Base-by-base conservation (phyloP, 2,888 invertebrate genomes). In the Andrena bicolor region DNA sequence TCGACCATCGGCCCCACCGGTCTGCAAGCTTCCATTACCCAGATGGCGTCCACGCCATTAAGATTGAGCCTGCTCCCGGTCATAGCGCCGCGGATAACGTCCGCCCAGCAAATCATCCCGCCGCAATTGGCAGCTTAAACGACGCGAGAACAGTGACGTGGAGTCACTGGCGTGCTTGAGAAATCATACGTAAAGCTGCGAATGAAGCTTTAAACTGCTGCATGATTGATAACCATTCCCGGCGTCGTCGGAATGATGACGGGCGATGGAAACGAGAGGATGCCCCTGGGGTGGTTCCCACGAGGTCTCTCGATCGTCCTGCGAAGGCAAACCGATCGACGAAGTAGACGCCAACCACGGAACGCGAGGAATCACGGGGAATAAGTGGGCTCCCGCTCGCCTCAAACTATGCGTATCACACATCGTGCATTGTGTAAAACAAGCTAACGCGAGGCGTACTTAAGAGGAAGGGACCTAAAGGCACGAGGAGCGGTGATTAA, bases 1-100 rank as follows among this genome's bases (percentile, higher is more conserved):
- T 78, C 81, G 13, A 73, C 76, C 8, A 60, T 63, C 1, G 48
- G 58, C 2, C 13, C 35, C 8, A 56, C 48, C 48, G 60, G 48
- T 3, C 56, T 65, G 20, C 84, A 77, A 68, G 53, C 80, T 8
- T 66, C 86, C 4, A 63, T 85, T 13, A 51, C 88, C 1, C 85
- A 88, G 49, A 82, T 90, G 23, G 77, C 89, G 1, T 76, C 91
- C 7, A 72, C 91, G 8, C 91, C 93, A 1, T 85, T 94, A 35
- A 89, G 93, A 58, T 88, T 94, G 7, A 93, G 91, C 78, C 81
- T 94, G 5, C 78, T 94, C 61, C 93, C 94, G 30, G 90, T 93
- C 30, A 72, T 94, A 20, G 91, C 93, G 1, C 92, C 93, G 7
- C 90, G 90, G 41, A 71, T 92, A 41, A 80, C 84, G 13, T 5